Evolutionary conservation across 2,888 invertebrate species (phyloP).

Genomic region (Xiphydria camelus): DNA sequence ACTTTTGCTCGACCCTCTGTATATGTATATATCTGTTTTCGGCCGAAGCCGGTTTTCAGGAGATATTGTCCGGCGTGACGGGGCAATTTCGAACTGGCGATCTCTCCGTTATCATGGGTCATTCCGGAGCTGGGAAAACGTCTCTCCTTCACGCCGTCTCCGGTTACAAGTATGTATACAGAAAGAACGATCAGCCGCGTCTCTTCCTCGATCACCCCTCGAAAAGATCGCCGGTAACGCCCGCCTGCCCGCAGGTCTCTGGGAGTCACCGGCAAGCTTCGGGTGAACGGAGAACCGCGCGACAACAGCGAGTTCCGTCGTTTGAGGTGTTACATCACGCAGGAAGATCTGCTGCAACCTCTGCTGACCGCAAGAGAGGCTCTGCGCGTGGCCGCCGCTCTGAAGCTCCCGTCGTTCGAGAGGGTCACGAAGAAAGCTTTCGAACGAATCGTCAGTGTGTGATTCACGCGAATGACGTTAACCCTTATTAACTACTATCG

Average conservation of each 20-base stretch:
- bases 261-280: constrained; percentile 70
- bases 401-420: constrained; percentile 67
- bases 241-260: constrained; percentile 61
- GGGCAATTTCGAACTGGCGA: constrained; percentile 68
- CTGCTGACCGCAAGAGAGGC: constrained; percentile 75
- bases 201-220: no score
- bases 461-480: no score
- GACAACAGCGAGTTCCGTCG: constrained; percentile 70
- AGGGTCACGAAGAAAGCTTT: constrained; percentile 13
- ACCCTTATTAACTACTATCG: no score
- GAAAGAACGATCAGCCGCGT: neutral
- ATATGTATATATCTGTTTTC: no score
- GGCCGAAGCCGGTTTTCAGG: constrained; percentile 60
- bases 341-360: constrained; percentile 75
- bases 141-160: constrained; percentile 77
- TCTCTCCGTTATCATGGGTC: constrained; percentile 71
- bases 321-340: constrained; percentile 81
- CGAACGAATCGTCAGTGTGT: no score
- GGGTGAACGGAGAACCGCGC: constrained; percentile 68
- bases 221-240: no score
- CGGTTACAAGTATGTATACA: constrained; percentile 67
- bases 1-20: no score
- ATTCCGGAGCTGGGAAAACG: constrained; percentile 76
- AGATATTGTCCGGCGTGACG: constrained; percentile 65
- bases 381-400: constrained; percentile 76